Evolutionary conservation across 2,888 invertebrate genomes (phyloP), one percentile per base, ranked within the genome.

Genomic region (Dicranocentrus wangi): DNA sequence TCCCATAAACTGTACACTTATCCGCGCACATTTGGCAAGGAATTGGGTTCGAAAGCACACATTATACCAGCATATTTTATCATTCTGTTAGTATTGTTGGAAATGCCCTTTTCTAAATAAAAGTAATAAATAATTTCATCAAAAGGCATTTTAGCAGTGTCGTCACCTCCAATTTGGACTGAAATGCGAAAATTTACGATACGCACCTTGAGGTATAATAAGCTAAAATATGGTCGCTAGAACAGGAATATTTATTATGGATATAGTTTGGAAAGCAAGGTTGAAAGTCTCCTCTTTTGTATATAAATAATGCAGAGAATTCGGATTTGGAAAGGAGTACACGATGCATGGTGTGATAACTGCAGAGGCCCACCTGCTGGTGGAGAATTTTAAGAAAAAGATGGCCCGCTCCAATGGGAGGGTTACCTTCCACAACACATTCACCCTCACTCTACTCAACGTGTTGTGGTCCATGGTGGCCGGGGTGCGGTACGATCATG

Each of bases 401-500:
- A 55, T 79, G 2, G 7, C 25, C 32, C 21, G 21, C 0, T 28
- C 21, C 13, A 58, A 69, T 15, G 83, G 81, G 13, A 39, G 79
- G 3, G 19, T 82, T 1, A 66, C 21, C 53, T 70, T 83, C 7
- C 53, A 58, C 3, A 83, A 71, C 13, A 83, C 73, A 21, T 83
- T 83, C 58, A 61, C 82, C 39, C 42, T 83, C 1, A 66, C 83
- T 2, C 69, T 83, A 1, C 70, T 83, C 1, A 83, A 83, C 51
- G 72, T 82, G 2, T 58, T 80, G 5, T 83, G 83, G 83, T 80
- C 81, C 25, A 83, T 83, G 83, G 66, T 83, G 1, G 81, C 83
- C 13, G 83, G 83, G 1, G 58, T 58, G 13, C 55, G 83, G 28
- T 83, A 83, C 28, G 71, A 69, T 5, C 83, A 83, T 53, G 72